A percentile compares a stretch with the other conserved stretches of the same genome.
These are phyloP conservation scores for Eupithecia centaureata DNA, from an alignment of 2,888 invertebrate genomes.

Conservation along the genomic window DNA sequence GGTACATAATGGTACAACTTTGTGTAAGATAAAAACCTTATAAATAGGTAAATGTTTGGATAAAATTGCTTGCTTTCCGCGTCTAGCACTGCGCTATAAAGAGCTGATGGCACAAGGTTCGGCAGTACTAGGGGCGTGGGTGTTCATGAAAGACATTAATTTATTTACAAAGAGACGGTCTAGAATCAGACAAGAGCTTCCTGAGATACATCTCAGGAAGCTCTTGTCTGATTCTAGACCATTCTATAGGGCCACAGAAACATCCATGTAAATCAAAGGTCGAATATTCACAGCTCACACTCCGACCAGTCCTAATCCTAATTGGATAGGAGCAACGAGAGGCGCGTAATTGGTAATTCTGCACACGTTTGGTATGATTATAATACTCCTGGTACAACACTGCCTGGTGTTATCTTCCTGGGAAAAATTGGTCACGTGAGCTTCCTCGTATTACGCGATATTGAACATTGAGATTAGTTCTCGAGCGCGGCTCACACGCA, in stretches of 20 bases:
- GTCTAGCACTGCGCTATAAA: too few relatives aligned
- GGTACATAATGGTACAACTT: too few relatives aligned
- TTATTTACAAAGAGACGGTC: too few relatives aligned
- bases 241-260: neutral
- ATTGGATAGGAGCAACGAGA: constrained; percentile 72
- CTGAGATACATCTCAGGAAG: too few relatives aligned
- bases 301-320: constrained; percentile 65
- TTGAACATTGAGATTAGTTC: constrained; percentile 2
- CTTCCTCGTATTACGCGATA: constrained; percentile 2
- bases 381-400: constrained; percentile 24
- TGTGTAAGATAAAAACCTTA: too few relatives aligned
- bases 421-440: constrained; percentile 15
- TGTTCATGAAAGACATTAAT: too few relatives aligned
- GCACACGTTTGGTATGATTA: constrained; percentile 46
- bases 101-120: too few relatives aligned
- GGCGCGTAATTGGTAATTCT: constrained; percentile 56
- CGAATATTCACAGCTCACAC: constrained; percentile 40
- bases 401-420: constrained; percentile 33
- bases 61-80: too few relatives aligned
- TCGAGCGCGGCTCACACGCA: neutral
- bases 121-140: too few relatives aligned
- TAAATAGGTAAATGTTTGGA: too few relatives aligned
- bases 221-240: neutral
- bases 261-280: neutral
- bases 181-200: neutral